Evolutionary conservation across 2,888 invertebrate species (phyloP), one percentile per base, ranked within the genome.

Genomic region (Parascotia fuliginaria): DNA sequence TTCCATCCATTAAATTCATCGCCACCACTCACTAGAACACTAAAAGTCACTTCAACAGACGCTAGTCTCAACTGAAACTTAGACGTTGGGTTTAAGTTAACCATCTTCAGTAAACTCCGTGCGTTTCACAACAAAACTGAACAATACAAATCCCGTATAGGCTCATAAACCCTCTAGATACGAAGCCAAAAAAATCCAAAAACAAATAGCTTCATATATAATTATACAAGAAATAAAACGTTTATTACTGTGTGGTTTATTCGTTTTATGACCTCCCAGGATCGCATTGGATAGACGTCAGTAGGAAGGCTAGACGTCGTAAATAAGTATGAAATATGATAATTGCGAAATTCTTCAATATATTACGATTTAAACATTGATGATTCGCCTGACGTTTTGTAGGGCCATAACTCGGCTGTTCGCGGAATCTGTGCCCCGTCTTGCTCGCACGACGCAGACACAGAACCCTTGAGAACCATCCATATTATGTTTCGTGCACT

Each of bases 311-410:
- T 92, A 92, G 91, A 85, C 86, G 79, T 91, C 92, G 90, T 92
- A 92, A 92, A 92, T 86, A 88, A 81, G 81, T 86, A 87, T 91
- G 91, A 92, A 91, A 89, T 92, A 92, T 92, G 91, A 91, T 92
- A 91, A 92, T 92, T 92, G 90, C 90, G 76, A 90, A 91, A 91
- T 90, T 91, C 91, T 91, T 86, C 86, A 89, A 90, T 91, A 91
- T 90, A 91, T 91, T 89, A 89, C 89, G 87, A 89, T 90, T 90
- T 88, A 83, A 89, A 85, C 89, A 90, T 90, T 90, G 90, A 91
- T 87, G 91, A 90, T 89, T 84, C 87, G 78, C 69, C 79, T 83
- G 91, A 87, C 88, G 89, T 88, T 90, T 90, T 90, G 91, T 90
- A 77, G 82, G 85, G 79, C 83, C 79, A 85, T 92, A 92, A 92